Evolutionary conservation across 2,113 vertebrate species (phyloP).

Genomic region (Fregata magnificens): DNA sequence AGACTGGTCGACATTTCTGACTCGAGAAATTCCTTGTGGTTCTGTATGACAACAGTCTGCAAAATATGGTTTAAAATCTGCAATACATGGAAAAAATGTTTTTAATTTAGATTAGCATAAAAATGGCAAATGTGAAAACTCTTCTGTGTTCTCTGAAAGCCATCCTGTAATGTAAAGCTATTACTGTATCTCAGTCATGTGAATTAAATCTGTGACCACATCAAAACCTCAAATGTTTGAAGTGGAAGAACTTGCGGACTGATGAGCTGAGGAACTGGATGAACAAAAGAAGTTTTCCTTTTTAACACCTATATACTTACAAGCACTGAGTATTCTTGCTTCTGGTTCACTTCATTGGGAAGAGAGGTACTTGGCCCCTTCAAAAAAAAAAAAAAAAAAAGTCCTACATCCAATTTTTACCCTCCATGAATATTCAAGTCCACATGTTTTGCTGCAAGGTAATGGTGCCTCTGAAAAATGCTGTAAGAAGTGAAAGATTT

Average conservation of each 20-base stretch:
- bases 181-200: neutral
- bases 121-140: neutral
- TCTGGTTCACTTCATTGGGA: neutral
- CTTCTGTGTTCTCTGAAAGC: neutral
- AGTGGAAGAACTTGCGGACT: neutral
- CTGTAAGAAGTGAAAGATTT: neutral
- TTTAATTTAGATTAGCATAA: neutral
- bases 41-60: neutral
- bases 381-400: neutral
- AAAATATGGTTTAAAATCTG: neutral
- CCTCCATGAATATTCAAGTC: constrained; percentile 6
- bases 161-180: neutral
- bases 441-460: neutral
- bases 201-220: neutral
- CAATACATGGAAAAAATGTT: neutral
- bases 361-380: neutral
- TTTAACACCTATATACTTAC: neutral
- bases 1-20: neutral
- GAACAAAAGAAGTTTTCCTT: neutral
- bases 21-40: neutral
- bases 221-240: neutral
- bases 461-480: constrained; percentile 1
- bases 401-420: neutral
- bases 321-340: neutral
- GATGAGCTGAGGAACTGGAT: neutral